Base-by-base conservation (phyloP, 2,797 vertebrate genomes). In the Valencia hispanica region DNA sequence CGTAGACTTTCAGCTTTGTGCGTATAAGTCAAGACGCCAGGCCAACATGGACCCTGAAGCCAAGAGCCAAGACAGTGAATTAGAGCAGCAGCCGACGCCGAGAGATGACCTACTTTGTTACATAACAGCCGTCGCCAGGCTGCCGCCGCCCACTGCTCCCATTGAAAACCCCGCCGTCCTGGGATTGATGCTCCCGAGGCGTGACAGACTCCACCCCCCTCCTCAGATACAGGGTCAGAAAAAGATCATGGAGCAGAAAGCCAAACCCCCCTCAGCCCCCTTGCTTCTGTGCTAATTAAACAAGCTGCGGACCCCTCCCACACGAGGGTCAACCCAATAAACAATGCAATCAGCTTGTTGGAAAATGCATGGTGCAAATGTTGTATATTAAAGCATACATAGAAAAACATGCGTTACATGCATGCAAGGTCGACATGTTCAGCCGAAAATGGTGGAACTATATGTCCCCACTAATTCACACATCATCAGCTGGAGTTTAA, bases 61-160 rank as follows among this genome's bases (percentile, higher is more conserved):
- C 86, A 88, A 36, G 84, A 88, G 88, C 85, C 83, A 81, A 80
- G 87, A 80, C 85, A 45, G 80, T 48, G 81, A 91, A 91, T 83
- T 79, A 66, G 91, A 91, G 90, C 91, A 86, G 76, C 80, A 80
- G 84, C 82, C 68, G 48, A 68, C 78, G 75, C 78, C 72, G 86
- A 57, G 85, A 85, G 73, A 72, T 91, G 93, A 94, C 93, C 94
- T 93, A 93, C 86, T 94, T 94, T 8, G 61, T 95, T 94, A 94
- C 87, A 81, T 94, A 95, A 95, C 87, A 84, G 79, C 76, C 80
- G 39, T 65, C 73, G 51, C 68, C 74, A 6, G 85, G 82, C 79
- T 74, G 73, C 84, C 76, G 73, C 84, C 59, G 76, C 68, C 86
- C 79, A 77, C 59, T 47, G 78, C 79, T 68, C 66, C 90, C 89